These are phyloP conservation scores for Parazoanthus darwini DNA, from an alignment of 92 coral and sea anemone genomes.

Conservation along the genomic window DNA sequence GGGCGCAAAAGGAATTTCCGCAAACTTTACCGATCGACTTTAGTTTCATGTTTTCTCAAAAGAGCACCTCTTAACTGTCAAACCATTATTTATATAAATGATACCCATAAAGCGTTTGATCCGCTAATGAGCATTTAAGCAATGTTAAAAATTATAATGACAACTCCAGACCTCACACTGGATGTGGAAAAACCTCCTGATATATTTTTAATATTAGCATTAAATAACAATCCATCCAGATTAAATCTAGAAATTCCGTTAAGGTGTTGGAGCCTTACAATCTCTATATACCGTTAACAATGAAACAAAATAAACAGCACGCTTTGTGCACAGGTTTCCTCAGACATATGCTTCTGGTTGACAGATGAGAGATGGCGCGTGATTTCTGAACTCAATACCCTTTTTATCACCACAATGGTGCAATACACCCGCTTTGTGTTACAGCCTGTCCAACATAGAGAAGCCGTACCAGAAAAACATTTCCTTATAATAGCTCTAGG, in stretches of 20 bases:
- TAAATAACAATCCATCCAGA: slow-evolving; percentile 26
- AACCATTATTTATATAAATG: slow-evolving; percentile 37
- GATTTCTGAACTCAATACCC: slow-evolving; percentile 25
- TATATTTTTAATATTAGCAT: slow-evolving; percentile 40
- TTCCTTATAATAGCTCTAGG: slow-evolving; percentile 25
- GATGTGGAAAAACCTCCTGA: slow-evolving; percentile 5
- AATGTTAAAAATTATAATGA: slow-evolving; percentile 42
- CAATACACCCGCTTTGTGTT: slow-evolving; percentile 13
- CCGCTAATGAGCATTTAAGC: slow-evolving; percentile 43
- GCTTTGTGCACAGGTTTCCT: slow-evolving; percentile 10
- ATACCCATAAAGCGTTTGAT: slow-evolving; percentile 35
- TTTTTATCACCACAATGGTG: slow-evolving; percentile 1
- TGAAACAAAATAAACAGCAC: neutral
- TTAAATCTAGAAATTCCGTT: neutral
- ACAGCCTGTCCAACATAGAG: slow-evolving; percentile 24
- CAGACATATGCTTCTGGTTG: slow-evolving; percentile 16
- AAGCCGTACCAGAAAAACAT: slow-evolving; percentile 12
- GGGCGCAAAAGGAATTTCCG: slow-evolving; percentile 32
- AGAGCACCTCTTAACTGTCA: slow-evolving; percentile 41
- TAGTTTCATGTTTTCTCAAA: slow-evolving; percentile 21
- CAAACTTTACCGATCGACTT: slow-evolving; percentile 1
- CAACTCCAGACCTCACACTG: slow-evolving; percentile 34
- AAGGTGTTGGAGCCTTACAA: neutral
- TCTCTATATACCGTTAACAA: neutral
- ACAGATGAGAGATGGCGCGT: slow-evolving; percentile 5